Evolutionary conservation across 2,888 invertebrate genomes (phyloP).

Genomic region (Heteromyza rotundicornis): DNA sequence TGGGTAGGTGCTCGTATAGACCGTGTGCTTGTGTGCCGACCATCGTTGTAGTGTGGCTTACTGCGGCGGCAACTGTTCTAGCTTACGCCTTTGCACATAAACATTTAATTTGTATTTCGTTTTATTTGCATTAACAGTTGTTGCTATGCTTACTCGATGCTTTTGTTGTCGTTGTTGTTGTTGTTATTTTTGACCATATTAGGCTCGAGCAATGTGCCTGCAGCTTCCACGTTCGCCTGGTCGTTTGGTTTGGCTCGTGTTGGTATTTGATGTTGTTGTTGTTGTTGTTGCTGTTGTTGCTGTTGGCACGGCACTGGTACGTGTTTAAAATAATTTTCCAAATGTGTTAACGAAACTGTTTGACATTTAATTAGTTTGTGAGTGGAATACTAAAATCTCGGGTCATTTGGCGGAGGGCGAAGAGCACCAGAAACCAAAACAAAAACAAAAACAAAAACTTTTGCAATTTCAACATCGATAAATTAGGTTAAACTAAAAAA

Average conservation of each 20-base stretch:
- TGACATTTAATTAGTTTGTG: slow-evolving; percentile 60
- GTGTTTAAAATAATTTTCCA: slow-evolving; percentile 58
- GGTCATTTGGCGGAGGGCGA: not conserved
- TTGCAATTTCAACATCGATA: no score
- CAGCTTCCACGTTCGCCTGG: not conserved
- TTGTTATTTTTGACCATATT: not conserved
- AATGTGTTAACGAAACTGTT: slow-evolving; percentile 59
- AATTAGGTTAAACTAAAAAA: no score
- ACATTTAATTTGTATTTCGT: slow-evolving; percentile 59
- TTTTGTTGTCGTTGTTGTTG: not conserved
- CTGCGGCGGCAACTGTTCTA: slow-evolving; percentile 19
- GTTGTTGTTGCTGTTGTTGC: not conserved
- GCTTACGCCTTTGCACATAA: slow-evolving; percentile 41
- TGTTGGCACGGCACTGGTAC: slow-evolving; percentile 31
- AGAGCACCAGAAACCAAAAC: no score
- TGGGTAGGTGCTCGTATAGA: no score
- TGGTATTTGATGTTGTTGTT: no score
- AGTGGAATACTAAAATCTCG: slow-evolving; percentile 50
- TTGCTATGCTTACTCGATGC: slow-evolving; percentile 3
- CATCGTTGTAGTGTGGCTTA: slow-evolving; percentile 13
- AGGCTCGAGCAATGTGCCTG: not conserved
- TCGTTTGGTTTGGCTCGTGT: not conserved
- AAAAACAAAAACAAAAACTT: no score
- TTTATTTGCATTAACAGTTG: slow-evolving; percentile 55
- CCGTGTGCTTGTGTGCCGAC: slow-evolving; percentile 18